Evolutionary conservation across 2,888 invertebrate species (phyloP).

Genomic region (Drosophila diplacantha): DNA sequence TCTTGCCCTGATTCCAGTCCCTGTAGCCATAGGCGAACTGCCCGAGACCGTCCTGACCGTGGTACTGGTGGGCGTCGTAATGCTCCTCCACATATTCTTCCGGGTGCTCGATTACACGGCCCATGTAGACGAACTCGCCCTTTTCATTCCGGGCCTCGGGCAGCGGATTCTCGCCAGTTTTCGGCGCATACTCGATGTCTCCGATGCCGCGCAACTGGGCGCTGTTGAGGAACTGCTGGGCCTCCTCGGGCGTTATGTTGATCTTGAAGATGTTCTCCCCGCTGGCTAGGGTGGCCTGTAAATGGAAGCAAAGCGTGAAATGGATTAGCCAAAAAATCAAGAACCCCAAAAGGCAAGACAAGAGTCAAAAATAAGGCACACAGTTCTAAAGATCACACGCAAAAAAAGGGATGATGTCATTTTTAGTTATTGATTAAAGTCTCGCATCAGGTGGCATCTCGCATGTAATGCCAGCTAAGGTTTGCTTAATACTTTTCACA

Average conservation of each 20-base stretch:
- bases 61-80: slow-evolving; percentile 84
- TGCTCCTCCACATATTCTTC: slow-evolving; percentile 85
- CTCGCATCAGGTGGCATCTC: slow-evolving; percentile 2
- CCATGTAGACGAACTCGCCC: slow-evolving; percentile 78
- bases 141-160: slow-evolving; percentile 76
- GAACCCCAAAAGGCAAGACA: slow-evolving; percentile 3
- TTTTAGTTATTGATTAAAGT: slow-evolving; percentile 19
- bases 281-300: slow-evolving; percentile 54
- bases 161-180: slow-evolving; percentile 79
- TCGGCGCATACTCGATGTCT: slow-evolving; percentile 80
- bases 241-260: slow-evolving; percentile 80
- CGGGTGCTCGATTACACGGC: slow-evolving; percentile 82
- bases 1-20: slow-evolving; percentile 85
- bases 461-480: slow-evolving; percentile 22
- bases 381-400: slow-evolving; percentile 21
- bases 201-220: slow-evolving; percentile 77
- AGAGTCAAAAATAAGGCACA: background rate
- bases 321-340: slow-evolving; percentile 4
- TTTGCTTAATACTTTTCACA: slow-evolving; percentile 44
- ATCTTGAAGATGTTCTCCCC: slow-evolving; percentile 79
- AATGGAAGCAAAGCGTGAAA: slow-evolving; percentile 5
- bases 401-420: slow-evolving; percentile 58
- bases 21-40: slow-evolving; percentile 86
- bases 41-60: slow-evolving; percentile 85
- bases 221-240: slow-evolving; percentile 74